These are phyloP conservation scores for Spermophilus dauricus DNA, from an alignment of 2,113 vertebrate genomes.

Conservation along the genomic window DNA sequence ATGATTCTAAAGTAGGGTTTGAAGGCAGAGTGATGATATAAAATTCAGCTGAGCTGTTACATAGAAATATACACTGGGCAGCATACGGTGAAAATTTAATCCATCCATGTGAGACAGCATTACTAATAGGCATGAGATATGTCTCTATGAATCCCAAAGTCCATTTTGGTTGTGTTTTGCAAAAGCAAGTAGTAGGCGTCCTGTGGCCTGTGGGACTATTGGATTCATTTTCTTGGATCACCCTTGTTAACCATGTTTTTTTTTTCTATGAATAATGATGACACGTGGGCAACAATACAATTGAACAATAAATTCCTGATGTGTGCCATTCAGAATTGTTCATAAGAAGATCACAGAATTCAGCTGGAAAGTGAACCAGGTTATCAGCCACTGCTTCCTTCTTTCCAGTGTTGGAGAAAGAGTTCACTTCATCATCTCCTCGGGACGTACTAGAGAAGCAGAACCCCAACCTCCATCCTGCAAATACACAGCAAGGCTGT, in stretches of 20 bases:
- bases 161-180: not conserved
- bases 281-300: not conserved
- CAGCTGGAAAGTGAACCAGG: not conserved
- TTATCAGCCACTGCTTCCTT: not conserved
- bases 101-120: not conserved
- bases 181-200: not conserved
- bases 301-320: not conserved
- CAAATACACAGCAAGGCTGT: not conserved
- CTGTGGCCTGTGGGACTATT: no score
- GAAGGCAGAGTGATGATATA: not conserved
- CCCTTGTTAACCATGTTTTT: not conserved
- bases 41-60: not conserved
- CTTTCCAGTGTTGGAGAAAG: not conserved
- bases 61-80: not conserved
- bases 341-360: not conserved
- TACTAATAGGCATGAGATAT: not conserved
- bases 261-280: not conserved
- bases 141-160: not conserved
- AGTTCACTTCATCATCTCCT: not conserved
- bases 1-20: not conserved
- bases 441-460: not conserved
- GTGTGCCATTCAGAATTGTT: not conserved
- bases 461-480: accelerated
- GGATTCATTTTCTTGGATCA: not conserved
- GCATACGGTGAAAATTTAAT: not conserved